Percentiles rank a stretch among this genome's conserved stretches.
These are phyloP conservation scores for Rhinoraja longicauda DNA, from an alignment of 2,797 vertebrate species.

Conservation along the genomic window DNA sequence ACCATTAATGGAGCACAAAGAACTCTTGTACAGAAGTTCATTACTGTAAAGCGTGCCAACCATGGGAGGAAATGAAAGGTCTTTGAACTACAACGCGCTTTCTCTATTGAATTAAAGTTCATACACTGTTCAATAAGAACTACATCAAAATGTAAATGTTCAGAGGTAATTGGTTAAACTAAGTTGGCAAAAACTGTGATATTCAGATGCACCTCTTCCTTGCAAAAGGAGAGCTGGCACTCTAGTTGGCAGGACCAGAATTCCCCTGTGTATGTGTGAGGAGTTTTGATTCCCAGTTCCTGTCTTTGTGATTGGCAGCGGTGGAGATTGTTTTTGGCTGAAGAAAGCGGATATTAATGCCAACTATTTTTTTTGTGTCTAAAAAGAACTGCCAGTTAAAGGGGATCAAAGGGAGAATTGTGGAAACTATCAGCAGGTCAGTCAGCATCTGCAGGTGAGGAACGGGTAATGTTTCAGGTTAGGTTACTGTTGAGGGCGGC, in stretches of 20 bases:
- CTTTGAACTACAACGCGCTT: background rate
- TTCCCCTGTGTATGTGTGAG: slow-evolving; percentile 34
- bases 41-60: background rate
- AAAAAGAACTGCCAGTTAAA: slow-evolving; percentile 11
- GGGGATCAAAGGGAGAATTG: slow-evolving; percentile 14
- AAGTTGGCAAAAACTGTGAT: background rate
- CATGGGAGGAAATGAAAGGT: no score
- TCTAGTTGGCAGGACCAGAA: background rate
- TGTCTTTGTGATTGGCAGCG: slow-evolving; percentile 37
- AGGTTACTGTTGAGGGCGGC: no score
- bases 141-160: background rate
- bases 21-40: background rate
- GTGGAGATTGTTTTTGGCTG: slow-evolving; percentile 34
- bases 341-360: slow-evolving; percentile 9
- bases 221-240: background rate
- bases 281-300: slow-evolving; percentile 35
- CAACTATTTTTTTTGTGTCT: slow-evolving; percentile 11
- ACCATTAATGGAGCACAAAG: background rate
- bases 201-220: slow-evolving; percentile 31
- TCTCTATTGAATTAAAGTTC: background rate
- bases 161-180: background rate
- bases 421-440: background rate
- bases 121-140: no score
- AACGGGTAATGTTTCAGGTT: background rate
- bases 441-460: background rate